These are phyloP conservation scores for Drosophila tsacasi DNA, from an alignment of 1,140 invertebrate species.

Conservation along the genomic window DNA sequence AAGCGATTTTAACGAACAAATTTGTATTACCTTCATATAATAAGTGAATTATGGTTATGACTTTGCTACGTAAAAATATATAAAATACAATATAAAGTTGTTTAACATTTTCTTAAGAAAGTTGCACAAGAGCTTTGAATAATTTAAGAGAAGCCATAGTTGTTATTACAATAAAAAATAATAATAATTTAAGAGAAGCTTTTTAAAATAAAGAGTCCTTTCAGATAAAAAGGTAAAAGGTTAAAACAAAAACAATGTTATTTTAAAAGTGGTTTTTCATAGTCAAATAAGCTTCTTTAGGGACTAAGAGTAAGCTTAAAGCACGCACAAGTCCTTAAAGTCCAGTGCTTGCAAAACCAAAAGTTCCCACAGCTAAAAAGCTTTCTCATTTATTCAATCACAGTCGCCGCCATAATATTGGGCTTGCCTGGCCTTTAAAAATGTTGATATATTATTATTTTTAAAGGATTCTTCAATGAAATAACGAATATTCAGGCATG, in stretches of 20 bases:
- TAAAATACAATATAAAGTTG: not conserved
- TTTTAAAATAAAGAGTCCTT: not conserved
- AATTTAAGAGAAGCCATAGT: not conserved
- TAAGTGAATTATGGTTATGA: not conserved
- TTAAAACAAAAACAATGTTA: not conserved
- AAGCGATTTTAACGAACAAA: too few relatives aligned
- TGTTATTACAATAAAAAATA: too few relatives aligned
- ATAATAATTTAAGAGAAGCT: not conserved
- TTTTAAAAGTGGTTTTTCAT: not conserved
- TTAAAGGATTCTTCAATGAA: too few relatives aligned
- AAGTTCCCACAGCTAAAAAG: constrained; percentile 9
- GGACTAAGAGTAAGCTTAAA: not conserved
- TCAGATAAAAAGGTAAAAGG: not conserved
- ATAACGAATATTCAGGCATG: too few relatives aligned
- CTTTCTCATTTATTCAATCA: constrained; percentile 10
- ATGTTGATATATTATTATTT: too few relatives aligned
- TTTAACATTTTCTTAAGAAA: not conserved
- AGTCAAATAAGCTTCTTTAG: not conserved
- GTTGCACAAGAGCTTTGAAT: too few relatives aligned
- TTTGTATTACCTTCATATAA: too few relatives aligned
- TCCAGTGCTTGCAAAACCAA: constrained; percentile 4
- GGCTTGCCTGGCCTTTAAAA: not conserved
- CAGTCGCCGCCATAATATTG: constrained; percentile 20
- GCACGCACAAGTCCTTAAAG: constrained; percentile 2
- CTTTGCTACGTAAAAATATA: not conserved